These are phyloP conservation scores for Criorhina ranunculi DNA, from an alignment of 2,888 invertebrate genomes.

Conservation along the genomic window DNA sequence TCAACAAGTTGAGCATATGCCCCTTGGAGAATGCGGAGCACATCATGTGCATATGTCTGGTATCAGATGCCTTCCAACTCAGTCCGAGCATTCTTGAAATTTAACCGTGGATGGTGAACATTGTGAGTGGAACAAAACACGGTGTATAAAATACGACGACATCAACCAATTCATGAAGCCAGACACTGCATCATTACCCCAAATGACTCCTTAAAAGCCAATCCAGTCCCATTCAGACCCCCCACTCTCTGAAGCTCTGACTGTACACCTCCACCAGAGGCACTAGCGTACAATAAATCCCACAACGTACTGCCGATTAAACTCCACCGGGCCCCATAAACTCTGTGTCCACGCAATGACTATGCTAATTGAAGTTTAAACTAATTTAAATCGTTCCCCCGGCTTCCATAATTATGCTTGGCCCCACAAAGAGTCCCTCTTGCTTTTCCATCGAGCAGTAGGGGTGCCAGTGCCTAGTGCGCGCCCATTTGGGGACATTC, in stretches of 20 bases:
- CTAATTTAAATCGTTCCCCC: slow-evolving; percentile 62
- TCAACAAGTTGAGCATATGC: too few species aligned
- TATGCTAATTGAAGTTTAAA: slow-evolving; percentile 70
- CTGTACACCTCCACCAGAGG: too few species aligned
- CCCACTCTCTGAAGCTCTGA: not conserved
- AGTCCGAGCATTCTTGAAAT: too few species aligned
- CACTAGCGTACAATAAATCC: slow-evolving; percentile 7
- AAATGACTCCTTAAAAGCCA: too few species aligned
- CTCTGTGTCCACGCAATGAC: slow-evolving; percentile 43
- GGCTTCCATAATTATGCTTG: slow-evolving; percentile 41
- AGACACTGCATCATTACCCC: too few species aligned
- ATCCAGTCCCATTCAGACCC: not conserved
- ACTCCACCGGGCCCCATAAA: slow-evolving; percentile 7
- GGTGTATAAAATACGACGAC: too few species aligned
- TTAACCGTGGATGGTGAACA: too few species aligned
- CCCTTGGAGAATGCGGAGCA: too few species aligned
- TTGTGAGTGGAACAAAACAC: too few species aligned
- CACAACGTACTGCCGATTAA: slow-evolving; percentile 12
- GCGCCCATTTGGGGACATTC: slow-evolving; percentile 16
- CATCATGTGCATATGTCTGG: too few species aligned
- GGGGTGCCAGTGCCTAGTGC: not conserved
- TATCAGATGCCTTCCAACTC: too few species aligned
- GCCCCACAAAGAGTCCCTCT: slow-evolving; percentile 8
- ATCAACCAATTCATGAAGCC: too few species aligned
- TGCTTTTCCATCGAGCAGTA: not conserved